These are phyloP conservation scores for Danio tinwini DNA, from an alignment of 2,797 vertebrate species.

Conservation along the genomic window DNA sequence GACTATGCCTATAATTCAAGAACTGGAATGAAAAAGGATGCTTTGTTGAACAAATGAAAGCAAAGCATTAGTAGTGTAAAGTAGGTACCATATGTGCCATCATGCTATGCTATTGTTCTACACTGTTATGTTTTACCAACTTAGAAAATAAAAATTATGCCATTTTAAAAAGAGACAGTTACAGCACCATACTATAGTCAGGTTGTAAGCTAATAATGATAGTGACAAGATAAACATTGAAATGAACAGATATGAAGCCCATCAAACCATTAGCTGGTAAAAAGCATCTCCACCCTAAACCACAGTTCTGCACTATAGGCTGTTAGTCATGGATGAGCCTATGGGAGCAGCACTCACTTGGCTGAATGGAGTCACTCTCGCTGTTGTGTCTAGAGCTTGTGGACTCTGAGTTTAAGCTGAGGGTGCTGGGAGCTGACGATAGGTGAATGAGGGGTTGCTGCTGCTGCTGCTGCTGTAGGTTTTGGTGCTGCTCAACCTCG, in stretches of 20 bases:
- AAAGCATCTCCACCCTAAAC: conserved; percentile 16
- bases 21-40: not conserved
- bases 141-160: not conserved
- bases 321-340: not conserved
- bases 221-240: not conserved
- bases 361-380: conserved; percentile 94
- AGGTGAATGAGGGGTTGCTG: conserved; percentile 87
- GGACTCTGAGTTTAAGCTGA: conserved; percentile 96
- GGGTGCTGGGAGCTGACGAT: conserved; percentile 93
- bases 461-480: conserved; percentile 74
- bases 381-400: conserved; percentile 97
- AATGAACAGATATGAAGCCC: not conserved
- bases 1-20: not conserved
- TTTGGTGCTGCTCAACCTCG: conserved; percentile 86
- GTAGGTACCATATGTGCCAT: not conserved
- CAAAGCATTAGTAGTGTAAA: not conserved
- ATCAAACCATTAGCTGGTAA: not conserved
- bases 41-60: not conserved
- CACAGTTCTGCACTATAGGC: not conserved
- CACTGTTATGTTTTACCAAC: not conserved
- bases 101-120: not conserved
- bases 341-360: conserved; percentile 81
- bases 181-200: not conserved
- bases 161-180: not conserved
- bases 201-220: not conserved